A percentile compares a stretch with the other conserved stretches of the same genome.
Conservation (phyloP, 2,113 vertebrate species). For the Eira barbara region DNA sequence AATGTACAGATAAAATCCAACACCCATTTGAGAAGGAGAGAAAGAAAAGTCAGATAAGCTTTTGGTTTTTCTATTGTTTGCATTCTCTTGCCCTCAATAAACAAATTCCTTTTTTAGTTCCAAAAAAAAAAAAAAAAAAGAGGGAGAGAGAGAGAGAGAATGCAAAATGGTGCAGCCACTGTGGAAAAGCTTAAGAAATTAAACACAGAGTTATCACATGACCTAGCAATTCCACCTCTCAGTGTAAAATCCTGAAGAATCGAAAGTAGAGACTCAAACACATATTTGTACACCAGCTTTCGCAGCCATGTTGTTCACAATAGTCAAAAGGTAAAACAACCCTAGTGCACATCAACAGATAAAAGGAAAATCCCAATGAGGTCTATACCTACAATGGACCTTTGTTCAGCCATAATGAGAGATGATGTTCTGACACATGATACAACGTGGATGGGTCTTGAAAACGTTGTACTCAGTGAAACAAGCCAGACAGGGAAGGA, state of each 20-base stretch:
- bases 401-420: not conserved
- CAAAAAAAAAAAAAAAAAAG: too few species aligned
- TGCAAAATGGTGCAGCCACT: not conserved
- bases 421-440: not conserved
- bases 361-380: not conserved
- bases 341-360: not conserved
- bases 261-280: not conserved
- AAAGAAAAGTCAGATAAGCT: too few species aligned
- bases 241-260: not conserved
- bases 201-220: not conserved
- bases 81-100: too few species aligned
- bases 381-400: not conserved
- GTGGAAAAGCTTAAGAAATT: not conserved
- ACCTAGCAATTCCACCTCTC: not conserved
- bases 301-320: not conserved
- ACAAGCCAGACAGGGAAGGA: not conserved
- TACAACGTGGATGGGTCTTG: not conserved
- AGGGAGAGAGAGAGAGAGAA: not conserved
- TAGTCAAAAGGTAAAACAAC: not conserved
- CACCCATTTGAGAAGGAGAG: too few species aligned
- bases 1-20: too few species aligned
- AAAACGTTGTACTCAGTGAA: not conserved
- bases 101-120: too few species aligned
- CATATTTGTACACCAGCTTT: not conserved
- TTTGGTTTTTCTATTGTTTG: too few species aligned